Evolutionary conservation across 2,888 invertebrate species (phyloP).

Genomic region (Apodemia duryi): DNA sequence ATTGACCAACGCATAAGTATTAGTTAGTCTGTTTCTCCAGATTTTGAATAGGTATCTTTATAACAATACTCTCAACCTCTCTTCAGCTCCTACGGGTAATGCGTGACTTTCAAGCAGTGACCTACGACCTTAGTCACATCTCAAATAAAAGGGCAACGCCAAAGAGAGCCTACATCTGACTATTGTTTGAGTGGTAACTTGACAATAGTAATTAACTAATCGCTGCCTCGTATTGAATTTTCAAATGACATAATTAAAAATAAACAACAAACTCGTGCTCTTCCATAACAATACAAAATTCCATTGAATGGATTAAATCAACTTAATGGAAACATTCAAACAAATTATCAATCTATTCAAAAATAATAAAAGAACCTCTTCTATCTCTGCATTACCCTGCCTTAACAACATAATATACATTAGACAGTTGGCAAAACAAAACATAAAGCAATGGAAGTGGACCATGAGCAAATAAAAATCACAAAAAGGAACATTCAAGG

Average conservation of each 20-base stretch:
- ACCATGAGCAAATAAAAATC: conserved; percentile 70
- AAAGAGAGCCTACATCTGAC: conserved; percentile 74
- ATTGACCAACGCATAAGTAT: conserved; percentile 55
- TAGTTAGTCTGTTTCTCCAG: conserved; percentile 74
- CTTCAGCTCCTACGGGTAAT: conserved; percentile 66
- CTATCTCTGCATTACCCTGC: conserved; percentile 76
- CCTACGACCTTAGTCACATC: conserved; percentile 7
- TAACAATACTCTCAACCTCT: conserved; percentile 75
- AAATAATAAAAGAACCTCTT: conserved; percentile 74
- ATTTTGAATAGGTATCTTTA: conserved; percentile 78
- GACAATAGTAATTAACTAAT: conserved; percentile 65
- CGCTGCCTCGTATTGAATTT: conserved; percentile 71
- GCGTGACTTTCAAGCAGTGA: conserved; percentile 26
- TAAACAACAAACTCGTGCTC: conserved; percentile 73
- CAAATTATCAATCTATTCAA: conserved; percentile 52
- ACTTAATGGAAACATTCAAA: conserved; percentile 77
- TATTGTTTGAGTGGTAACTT: conserved; percentile 75
- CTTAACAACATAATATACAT: conserved; percentile 75
- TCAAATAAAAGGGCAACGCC: conserved; percentile 40
- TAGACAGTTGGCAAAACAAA: conserved; percentile 72
- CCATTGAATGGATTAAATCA: conserved; percentile 76
- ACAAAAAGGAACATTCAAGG: conserved; percentile 64
- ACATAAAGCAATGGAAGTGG: conserved; percentile 71
- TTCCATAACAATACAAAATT: conserved; percentile 73
- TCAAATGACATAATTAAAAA: conserved; percentile 71